Evolutionary conservation across 2,797 vertebrate genomes (phyloP).

Genomic region (Eulemur mongoz): DNA sequence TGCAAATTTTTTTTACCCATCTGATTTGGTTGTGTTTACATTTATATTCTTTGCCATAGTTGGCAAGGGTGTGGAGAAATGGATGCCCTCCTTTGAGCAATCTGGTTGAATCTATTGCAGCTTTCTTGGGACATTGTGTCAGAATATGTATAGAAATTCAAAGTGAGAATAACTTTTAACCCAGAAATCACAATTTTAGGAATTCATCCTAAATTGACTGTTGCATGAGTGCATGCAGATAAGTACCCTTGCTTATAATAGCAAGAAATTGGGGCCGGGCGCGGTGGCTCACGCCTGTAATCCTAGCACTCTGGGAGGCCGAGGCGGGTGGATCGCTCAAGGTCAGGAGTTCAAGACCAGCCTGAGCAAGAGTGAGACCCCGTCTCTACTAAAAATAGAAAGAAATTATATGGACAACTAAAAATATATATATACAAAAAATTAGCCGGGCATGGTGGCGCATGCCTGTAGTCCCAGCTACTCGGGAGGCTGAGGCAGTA

Average conservation of each 20-base stretch:
- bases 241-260: neutral
- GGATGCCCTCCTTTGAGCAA: neutral
- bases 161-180: neutral
- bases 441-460: too few relatives aligned
- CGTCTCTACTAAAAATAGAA: too few relatives aligned
- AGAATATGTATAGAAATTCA: neutral
- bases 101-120: neutral
- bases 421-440: too few relatives aligned
- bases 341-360: too few relatives aligned
- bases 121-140: neutral
- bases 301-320: too few relatives aligned
- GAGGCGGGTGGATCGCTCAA: too few relatives aligned
- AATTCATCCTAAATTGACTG: neutral
- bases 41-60: neutral
- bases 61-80: neutral
- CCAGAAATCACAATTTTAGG: conserved; percentile 8
- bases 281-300: too few relatives aligned
- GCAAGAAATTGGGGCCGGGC: neutral
- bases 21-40: neutral
- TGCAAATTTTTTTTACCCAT: neutral
- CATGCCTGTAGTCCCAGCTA: too few relatives aligned
- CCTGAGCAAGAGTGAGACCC: too few relatives aligned
- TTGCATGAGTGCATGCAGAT: neutral
- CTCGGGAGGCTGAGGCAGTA: too few relatives aligned
- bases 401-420: too few relatives aligned